Evolutionary conservation across 2,113 vertebrate species (phyloP), one percentile per base, ranked within the genome.

Genomic region (Calyptommatus sinebrachiatus): DNA sequence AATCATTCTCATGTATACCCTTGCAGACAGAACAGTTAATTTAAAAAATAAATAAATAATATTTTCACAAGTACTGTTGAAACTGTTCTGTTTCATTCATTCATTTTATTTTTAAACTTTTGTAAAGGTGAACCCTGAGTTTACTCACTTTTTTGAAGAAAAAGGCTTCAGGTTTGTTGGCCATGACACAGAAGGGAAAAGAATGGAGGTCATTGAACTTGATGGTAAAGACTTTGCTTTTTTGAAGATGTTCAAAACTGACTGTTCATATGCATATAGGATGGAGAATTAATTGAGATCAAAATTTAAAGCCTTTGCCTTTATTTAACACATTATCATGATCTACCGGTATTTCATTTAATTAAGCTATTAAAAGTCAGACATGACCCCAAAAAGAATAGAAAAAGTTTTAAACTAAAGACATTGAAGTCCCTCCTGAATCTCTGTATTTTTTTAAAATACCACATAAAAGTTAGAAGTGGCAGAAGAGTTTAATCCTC

Each of bases 201-300:
- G 95, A 80, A 95, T 96, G 94, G 95, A 96, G 88, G 91, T 96
- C 50, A 90, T 95, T 87, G 95, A 96, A 87, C 80, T 96, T 82
- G 85, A 95, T 82, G 89, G 95, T 95, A 90, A 95, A 92, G 91
- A 68, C 29, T 71, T 86, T 41, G 73, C 46, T 53, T 61, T 24
- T 85, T 76, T 82, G 31, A 73, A 74, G 61, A 41, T 41, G 35
- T 41, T 41, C 5, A 41, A 41, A 41, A 41, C 35, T 41, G 35
- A 41, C 10, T n/a, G 26, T 65, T 78, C 0, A 76, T 85, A 45
- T 80, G 31, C 28, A 79, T 46, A 41, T 21, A 53, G 29, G 35
- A 41, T 63, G 62, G 62, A 63, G 62, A 53, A 6, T 73, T 45
- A 86, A 68, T 24, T 68, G 0, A 11, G 48, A 50, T 50, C 3